A percentile compares a stretch with the other conserved stretches of the same genome.
Evolutionary conservation across 2,888 invertebrate species (phyloP).

Genomic region (Piscicola geometra): DNA sequence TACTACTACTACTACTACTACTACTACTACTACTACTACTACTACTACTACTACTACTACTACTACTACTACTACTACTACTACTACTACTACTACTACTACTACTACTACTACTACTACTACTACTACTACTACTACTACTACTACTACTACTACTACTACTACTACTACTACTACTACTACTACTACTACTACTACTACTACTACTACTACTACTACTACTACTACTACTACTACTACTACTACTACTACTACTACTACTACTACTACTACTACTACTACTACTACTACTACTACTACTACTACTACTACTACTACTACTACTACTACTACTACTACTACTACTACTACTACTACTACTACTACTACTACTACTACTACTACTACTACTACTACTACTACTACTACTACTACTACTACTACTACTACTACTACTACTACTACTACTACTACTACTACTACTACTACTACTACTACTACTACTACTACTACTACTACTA

Average conservation of each 20-base stretch:
- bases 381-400: not conserved
- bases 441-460: not conserved
- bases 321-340: not conserved
- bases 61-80: not conserved
- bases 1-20: not conserved
- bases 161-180: not conserved
- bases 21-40: not conserved
- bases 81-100: not conserved
- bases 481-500: slow-evolving; percentile 32
- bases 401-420: not conserved
- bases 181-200: not conserved
- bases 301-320: not conserved
- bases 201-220: not conserved
- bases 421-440: not conserved
- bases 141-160: not conserved
- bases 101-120: not conserved
- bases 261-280: not conserved
- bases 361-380: not conserved
- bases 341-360: no score
- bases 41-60: not conserved
- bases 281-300: not conserved
- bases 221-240: not conserved
- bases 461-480: slow-evolving; percentile 21
- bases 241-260: not conserved
- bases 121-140: not conserved